A percentile compares a stretch with the other conserved stretches of the same genome.
Evolutionary conservation across 1,140 invertebrate genomes (phyloP).

Genomic region (Nephotettix cincticeps): DNA sequence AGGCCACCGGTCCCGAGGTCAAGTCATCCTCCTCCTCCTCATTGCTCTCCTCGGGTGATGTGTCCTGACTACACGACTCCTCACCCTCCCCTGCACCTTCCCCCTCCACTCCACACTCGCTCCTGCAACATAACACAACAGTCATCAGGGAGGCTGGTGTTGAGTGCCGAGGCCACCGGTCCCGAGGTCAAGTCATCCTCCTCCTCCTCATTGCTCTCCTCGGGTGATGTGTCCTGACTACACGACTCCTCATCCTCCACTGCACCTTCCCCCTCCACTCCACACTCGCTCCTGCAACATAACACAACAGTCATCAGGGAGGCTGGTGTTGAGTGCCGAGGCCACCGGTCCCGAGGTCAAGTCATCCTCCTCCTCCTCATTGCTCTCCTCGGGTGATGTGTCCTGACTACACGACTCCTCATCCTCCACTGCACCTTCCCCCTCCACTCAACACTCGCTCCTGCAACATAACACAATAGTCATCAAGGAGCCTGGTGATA

Average conservation of each 20-base stretch:
- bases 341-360: background rate
- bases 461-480: conserved; percentile 30
- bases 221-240: conserved; percentile 40
- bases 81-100: conserved; percentile 38
- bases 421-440: conserved; percentile 37
- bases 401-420: conserved; percentile 33
- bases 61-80: conserved; percentile 33
- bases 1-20: background rate
- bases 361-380: conserved; percentile 47
- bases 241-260: conserved; percentile 30
- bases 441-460: conserved; percentile 32
- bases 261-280: conserved; percentile 36
- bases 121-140: conserved; percentile 29
- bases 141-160: too few relatives aligned
- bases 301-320: too few relatives aligned
- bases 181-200: conserved; percentile 44
- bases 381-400: conserved; percentile 42
- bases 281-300: conserved; percentile 35
- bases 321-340: background rate
- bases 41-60: conserved; percentile 43
- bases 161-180: too few relatives aligned
- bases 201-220: conserved; percentile 47
- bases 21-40: conserved; percentile 46
- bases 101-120: conserved; percentile 33
- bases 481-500: too few relatives aligned